Percentiles rank a stretch among this genome's conserved stretches.
phyloP scores from a whole-genome alignment of 92 coral and sea anemone species.

The Meandrina meandrites region DNA sequence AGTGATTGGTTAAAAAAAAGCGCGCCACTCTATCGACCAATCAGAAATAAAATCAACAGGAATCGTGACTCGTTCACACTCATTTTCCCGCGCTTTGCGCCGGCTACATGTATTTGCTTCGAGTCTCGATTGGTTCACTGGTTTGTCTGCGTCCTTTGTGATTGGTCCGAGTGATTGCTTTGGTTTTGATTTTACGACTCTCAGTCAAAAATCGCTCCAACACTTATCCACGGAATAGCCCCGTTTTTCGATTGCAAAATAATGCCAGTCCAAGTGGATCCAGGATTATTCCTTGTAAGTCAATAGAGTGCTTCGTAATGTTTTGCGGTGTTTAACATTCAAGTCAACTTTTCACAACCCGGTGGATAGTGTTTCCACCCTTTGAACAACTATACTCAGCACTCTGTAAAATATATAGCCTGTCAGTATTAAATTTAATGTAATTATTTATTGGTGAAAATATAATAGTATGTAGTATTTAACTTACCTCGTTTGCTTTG shows the following conservation, averaged over 20 bases:
- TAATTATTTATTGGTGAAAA: background rate
- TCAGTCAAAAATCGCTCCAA: no score
- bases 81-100: background rate
- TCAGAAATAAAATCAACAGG: no score
- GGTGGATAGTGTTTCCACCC: background rate
- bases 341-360: background rate
- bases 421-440: background rate
- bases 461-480: background rate
- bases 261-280: background rate
- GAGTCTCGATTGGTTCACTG: background rate
- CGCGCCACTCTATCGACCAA: no score
- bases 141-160: background rate
- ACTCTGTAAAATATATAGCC: background rate
- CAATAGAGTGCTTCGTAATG: background rate
- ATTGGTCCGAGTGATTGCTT: background rate
- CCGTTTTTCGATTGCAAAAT: background rate
- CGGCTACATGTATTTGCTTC: background rate
- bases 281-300: no score
- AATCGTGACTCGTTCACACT: no score
- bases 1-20: no score
- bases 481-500: background rate
- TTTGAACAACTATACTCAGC: background rate
- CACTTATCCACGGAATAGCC: background rate
- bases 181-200: no score
- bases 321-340: background rate